Base-by-base conservation (phyloP, 1,140 invertebrate genomes). In the Heliconius himera region DNA sequence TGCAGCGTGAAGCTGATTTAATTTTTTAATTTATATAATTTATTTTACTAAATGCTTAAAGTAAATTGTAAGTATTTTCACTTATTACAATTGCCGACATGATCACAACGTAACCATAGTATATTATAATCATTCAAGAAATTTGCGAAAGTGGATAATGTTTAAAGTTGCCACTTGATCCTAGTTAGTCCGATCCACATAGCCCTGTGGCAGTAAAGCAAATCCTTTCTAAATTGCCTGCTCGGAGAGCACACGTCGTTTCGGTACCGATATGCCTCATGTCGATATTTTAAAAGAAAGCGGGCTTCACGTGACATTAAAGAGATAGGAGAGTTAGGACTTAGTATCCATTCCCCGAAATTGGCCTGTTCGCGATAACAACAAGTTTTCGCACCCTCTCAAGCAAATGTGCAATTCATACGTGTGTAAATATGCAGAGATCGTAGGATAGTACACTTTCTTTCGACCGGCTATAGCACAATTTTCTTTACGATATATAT, bases 291-390 rank as follows among this genome's bases (percentile, higher is more conserved):
- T 93, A 92, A 94, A 93, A 90, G 88, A 88, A 90, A 84, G 85
- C 85, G 84, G 86, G 80, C 81, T 85, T 82, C 84, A 83, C 85
- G 84, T 85, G 88, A 88, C 86, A 88, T 92, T 92, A 91, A 92
- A 90, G 83, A 92, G 90, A 93, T 92, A 93, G 88, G 90, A 86
- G 85, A 91, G 88, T 91, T 90, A 92, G 91, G 91, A 94, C 92
- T 94, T 93, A 93, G 92, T 94, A 93, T 92, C 92, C 92, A 94
- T 94, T 94, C 93, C 91, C 87, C 88, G 90, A 94, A 94, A 94
- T 94, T 94, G 92, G 92, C 86, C 91, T 90, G 87, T 93, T 91
- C 83, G 82, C 92, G 91, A 93, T 94, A 94, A 94, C 91, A 94
- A 94, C 92, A 94, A 94, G 87, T 93, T 92, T 91, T 94, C 92